Conservation (phyloP, 1,140 invertebrate genomes). For the Drosophila malerkotliana region DNA sequence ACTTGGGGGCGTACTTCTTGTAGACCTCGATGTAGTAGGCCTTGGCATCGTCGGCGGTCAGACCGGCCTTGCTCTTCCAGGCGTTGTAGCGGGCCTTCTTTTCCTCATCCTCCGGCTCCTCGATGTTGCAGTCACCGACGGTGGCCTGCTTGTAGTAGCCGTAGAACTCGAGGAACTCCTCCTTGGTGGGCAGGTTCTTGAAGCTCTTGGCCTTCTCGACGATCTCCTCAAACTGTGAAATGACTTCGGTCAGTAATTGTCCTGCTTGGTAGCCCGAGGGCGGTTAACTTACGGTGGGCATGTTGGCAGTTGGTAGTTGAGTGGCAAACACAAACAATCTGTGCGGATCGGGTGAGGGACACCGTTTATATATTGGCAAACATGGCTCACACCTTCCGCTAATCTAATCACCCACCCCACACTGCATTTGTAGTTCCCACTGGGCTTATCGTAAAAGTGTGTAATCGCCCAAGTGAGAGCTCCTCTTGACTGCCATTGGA, state of each 20-base stretch:
- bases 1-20: constrained; percentile 86
- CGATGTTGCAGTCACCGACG: constrained; percentile 92
- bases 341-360: constrained; percentile 27
- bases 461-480: constrained; percentile 38
- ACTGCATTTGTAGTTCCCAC: constrained; percentile 52
- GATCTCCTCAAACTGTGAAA: constrained; percentile 75
- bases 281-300: constrained; percentile 68
- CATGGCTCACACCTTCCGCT: constrained; percentile 44
- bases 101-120: constrained; percentile 95
- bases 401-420: constrained; percentile 60
- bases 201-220: constrained; percentile 91
- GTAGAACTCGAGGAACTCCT: constrained; percentile 94
- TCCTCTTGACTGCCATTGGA: constrained; percentile 11
- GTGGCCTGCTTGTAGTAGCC: constrained; percentile 95
- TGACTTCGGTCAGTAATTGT: not conserved
- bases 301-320: constrained; percentile 48
- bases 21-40: constrained; percentile 93
- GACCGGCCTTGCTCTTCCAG: constrained; percentile 94
- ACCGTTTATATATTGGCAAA: constrained; percentile 63
- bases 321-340: constrained; percentile 65
- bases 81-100: constrained; percentile 98
- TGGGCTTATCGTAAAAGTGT: constrained; percentile 31
- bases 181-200: constrained; percentile 90
- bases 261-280: not conserved
- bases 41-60: constrained; percentile 91